A percentile compares a stretch with the other conserved stretches of the same genome.
These are phyloP conservation scores for Vireo griseus DNA, from an alignment of 2,797 vertebrate species.

Conservation along the genomic window DNA sequence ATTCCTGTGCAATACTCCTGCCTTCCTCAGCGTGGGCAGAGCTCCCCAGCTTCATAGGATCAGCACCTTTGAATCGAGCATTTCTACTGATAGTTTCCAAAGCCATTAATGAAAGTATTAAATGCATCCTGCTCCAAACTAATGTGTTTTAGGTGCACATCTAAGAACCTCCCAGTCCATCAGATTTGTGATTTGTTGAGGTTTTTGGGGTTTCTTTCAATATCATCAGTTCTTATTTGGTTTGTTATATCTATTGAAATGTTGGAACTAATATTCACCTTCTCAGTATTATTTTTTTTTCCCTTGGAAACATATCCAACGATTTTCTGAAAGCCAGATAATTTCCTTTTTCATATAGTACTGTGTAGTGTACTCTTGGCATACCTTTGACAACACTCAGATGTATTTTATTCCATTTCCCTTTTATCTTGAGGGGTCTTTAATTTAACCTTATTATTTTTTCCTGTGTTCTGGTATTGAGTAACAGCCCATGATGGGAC, in stretches of 20 bases:
- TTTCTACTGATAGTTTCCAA: neutral
- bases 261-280: neutral
- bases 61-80: neutral
- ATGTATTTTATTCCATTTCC: neutral
- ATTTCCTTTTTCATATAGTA: neutral
- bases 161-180: neutral
- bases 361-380: accelerated
- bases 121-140: neutral
- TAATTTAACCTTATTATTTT: neutral
- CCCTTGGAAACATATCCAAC: neutral
- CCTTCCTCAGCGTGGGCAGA: neutral
- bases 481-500: neutral
- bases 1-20: neutral
- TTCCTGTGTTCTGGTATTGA: neutral
- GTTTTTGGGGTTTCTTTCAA: neutral
- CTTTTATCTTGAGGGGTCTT: neutral
- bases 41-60: accelerated
- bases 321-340: neutral
- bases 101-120: neutral
- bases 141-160: neutral
- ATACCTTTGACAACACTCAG: neutral
- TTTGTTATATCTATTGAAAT: neutral
- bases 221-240: neutral
- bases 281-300: neutral
- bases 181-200: neutral